Percentiles rank a stretch among this genome's conserved stretches.
Conservation (phyloP, 2,797 vertebrate genomes). For the Rousettus madagascariensis region DNA sequence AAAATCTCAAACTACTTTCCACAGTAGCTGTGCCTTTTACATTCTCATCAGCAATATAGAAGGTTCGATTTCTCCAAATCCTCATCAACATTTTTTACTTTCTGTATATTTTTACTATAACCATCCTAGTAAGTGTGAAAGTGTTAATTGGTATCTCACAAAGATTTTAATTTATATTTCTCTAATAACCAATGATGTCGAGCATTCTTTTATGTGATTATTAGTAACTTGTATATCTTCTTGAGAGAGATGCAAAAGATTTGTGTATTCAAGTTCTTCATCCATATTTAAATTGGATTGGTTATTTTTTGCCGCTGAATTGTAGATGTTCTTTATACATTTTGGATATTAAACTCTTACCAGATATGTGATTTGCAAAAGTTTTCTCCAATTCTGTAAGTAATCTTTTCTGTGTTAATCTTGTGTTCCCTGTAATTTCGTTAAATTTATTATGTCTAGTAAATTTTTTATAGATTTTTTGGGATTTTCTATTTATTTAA, state of each 20-base stretch:
- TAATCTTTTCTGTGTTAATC: neutral
- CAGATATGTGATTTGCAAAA: neutral
- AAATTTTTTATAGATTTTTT: neutral
- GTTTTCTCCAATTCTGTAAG: neutral
- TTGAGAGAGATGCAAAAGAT: no score
- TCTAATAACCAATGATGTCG: no score
- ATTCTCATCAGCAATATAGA: no score
- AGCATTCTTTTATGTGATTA: neutral
- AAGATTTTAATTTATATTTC: no score
- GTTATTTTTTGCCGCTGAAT: neutral
- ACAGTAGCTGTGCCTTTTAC: neutral
- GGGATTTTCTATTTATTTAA: neutral
- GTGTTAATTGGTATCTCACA: no score
- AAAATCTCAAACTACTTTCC: neutral
- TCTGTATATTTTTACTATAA: no score
- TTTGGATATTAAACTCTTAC: neutral
- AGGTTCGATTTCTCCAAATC: no score
- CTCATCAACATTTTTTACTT: no score
- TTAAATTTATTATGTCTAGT: neutral
- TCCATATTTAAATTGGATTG: neutral
- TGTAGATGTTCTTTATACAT: neutral
- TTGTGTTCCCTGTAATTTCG: neutral
- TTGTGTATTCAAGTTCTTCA: no score
- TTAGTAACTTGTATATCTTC: neutral
- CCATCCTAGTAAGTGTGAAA: no score